Base-by-base conservation (phyloP, 2,113 vertebrate genomes). In the Pluvialis apricaria region DNA sequence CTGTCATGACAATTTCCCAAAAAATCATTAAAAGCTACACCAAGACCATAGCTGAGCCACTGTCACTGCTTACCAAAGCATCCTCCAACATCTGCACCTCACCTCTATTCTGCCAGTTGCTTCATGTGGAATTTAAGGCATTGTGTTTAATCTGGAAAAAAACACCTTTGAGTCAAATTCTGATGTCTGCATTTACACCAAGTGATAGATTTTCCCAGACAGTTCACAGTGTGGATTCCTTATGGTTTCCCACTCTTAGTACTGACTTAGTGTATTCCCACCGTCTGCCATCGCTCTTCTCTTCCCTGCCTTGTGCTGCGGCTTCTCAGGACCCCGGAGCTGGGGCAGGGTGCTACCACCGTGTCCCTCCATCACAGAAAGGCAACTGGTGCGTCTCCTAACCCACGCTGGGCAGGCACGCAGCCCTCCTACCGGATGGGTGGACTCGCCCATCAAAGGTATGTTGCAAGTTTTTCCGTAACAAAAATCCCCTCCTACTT, bases 401-500 rank as follows among this genome's bases (percentile, higher is more conserved):
- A 5, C 20, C 60, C 57, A 40, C 3, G 2, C 22, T 0, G 0
- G 55, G 28, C 62, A 91, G 28, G 49, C 82, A 44, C 0, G 9
- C 49, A 79, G 65, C 28, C 36, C 49, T 94, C 25, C 24, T 22
- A 55, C 72, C 13, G 13, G 68, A 84, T 60, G 85, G 60, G 60
- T 54, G 51, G 64, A 90, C 65, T 62, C 10, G 0, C 36, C 51
- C 87, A 57, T 88, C 81, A 91, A 84, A 95, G 60, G 32, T 80
- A 70, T 75, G 64, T 60, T 42, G 44, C 42, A 91, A 86, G 40
- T 11, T 89, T 88, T 94, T 71, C 72, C 21, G 1, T 64, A 44
- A 92, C 51, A 91, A 92, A 96, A 79, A 81, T 47, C 12, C 13
- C 47, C 42, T 86, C 80, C 26, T 73, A 49, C 22, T 77, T 80